Evolutionary conservation across 2,113 vertebrate species (phyloP), one percentile per base, ranked within the genome.

Genomic region (Ceuthmochares aereus): DNA sequence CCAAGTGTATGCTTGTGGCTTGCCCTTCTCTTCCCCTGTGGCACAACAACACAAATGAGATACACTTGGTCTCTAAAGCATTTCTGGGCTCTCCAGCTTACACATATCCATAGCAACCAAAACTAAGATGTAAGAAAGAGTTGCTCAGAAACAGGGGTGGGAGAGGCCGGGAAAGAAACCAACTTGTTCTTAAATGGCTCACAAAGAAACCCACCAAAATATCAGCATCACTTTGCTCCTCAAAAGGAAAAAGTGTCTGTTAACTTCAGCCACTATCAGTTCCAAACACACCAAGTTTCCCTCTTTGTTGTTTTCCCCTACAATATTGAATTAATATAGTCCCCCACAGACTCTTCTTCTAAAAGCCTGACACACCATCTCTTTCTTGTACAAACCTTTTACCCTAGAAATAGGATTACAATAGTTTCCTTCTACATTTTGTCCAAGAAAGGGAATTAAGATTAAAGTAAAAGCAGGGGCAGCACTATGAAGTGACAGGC

Each of bases 151-250:
- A 43, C 40, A 58, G 37, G 4, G 81, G 64, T 58, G 30, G 43
- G 21, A 70, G 30, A 77, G 9, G 42, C 14, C 10, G 19, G 0
- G 0, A 67, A 74, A 82, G 30, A 49, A 66, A 85, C 5, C 1
- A 15, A 8, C 18, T 62, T 63, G 4, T 30, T 69, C 32, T 62
- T 47, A 72, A 91, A 77, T 6, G 2, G 9, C 25, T 63, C 51
- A 55, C 8, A 18, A 62, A 84, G 67, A 78, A 12, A 14, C 0
- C 7, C 26, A 67, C 75, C 27, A 51, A 68, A 87, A 58, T 17
- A 73, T 6, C 62, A 75, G 36, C 14, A 90, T 30, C 49, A 8
- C 34, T 80, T 82, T 63, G 9, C 32, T 67, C 21, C 51, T 36
- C 14, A 40, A 69, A 69, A 67, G 8, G 17, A 47, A 82, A 70